Evolutionary conservation across 2,888 invertebrate genomes (phyloP), one percentile per base, ranked within the genome.

Genomic region (Phaedon cochleariae): DNA sequence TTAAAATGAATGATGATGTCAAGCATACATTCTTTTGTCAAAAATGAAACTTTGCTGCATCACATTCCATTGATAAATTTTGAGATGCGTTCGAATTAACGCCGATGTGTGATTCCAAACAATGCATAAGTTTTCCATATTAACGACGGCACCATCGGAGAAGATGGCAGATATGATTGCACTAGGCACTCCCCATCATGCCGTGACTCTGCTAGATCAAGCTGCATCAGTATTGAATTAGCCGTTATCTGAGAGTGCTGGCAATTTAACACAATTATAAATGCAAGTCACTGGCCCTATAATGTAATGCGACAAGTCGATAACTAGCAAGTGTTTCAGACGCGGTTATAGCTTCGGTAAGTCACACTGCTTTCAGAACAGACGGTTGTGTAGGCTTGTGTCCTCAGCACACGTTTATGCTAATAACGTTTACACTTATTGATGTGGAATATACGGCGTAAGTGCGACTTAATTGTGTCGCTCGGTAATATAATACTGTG

Each of bases 201-300:
- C 59, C 59, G 59, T 57, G 61, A 63, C 62, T 60, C 18, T 58
- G 60, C 63, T 41, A 58, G 62, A 68, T 68, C 65, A 60, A 68
- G 73, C 74, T 76, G 72, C 71, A 69, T 76, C 76, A 76, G 76
- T 77, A 75, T 62, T 54, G 58, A 77, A 77, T 76, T 73, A 74
- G 64, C 67, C 74, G 73, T 76, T 78, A 77, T 78, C 79, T 73
- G 69, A 72, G 69, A 76, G 76, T 74, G 76, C 74, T 73, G 72
- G 70, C 76, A 79, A 79, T 77, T 79, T 76, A 77, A 77, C 76
- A 75, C 75, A 77, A 79, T 79, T 79, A 79, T 77, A 77, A 74
- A 77, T 78, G 77, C 78, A 79, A 77, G 64, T 65, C 60, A 65
- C 64, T 61, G 60, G 55, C 64, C 57, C 60, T 49, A 67, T 73